Evolutionary conservation across 2,797 vertebrate genomes (phyloP), one percentile per base, ranked within the genome.

Genomic region (Acanthurus tractus): DNA sequence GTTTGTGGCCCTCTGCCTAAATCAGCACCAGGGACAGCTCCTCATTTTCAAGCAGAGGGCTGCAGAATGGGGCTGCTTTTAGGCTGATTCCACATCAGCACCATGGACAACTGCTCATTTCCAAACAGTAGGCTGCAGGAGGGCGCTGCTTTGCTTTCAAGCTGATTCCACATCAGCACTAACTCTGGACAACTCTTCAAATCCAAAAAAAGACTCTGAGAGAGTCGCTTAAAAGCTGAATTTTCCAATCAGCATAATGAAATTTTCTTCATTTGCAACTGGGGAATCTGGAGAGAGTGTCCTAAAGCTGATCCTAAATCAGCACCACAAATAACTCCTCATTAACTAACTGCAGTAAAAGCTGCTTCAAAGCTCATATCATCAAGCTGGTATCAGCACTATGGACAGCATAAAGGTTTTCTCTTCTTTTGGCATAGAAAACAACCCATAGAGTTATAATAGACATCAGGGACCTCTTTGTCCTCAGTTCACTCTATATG

Each of bases 261-360:
- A 77, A 42, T 58, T 66, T 38, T 73, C 66, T 38, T 40, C 15
- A 70, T 62, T 57, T 63, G 36, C 10, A 55, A 8, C 23, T 8
- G 38, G 7, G 38, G 38, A 40, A 7, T n/a, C 36, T 44, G 15
- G 29, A 62, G 62, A 70, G 56, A 67, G 49, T 23, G 38, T 63
- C 57, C 81, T 61, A 76, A 79, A 86, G 58, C 48, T 56, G 52
- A 79, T 75, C 67, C 69, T n/a, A 56, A 59, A 74, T 78, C 69
- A 68, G 54, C 44, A 57, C 2, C 25, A 25, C 25, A 25, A 25
- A 25, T 25, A 25, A 25, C 25, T 25, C 25, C 25, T 25, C 25
- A 25, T 25, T 25, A 25, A 25, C 25, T 25, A 25, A 25, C 25
- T 25, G 25, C 25, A 25, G 25, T 25, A 25, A 25, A 25, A 25